Evolutionary conservation across 2,888 invertebrate genomes (phyloP), one percentile per base, ranked within the genome.

Genomic region (Dione vanillae): DNA sequence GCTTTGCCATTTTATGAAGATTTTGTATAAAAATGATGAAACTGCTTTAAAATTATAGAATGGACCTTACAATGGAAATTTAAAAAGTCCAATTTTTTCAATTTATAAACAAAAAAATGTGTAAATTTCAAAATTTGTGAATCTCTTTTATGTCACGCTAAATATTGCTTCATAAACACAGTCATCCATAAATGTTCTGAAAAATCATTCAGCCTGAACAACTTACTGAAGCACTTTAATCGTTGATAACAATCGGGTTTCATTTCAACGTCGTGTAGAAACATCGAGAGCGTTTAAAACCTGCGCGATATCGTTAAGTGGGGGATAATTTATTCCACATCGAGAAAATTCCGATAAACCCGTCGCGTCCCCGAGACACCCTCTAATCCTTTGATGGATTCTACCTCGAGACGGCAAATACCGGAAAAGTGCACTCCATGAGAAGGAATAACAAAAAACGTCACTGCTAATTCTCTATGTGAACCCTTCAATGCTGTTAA

Each of bases 301-400:
- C 81, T 80, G 81, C 78, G 81, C 80, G 80, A 80, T 82, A 79
- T 84, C 83, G 84, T 78, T 88, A 90, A 90, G 87, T 88, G 88
- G 83, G 79, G 85, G 81, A 89, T 91, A 90, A 92, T 91, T 90
- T 91, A 91, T 92, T 89, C 88, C 83, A 83, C 85, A 89, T 85
- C 86, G 84, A 79, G 85, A 80, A 86, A 88, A 88, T 87, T 85
- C 82, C 85, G 86, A 87, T 83, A 83, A 86, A 87, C 84, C 87
- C 87, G 88, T 88, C 84, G 79, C 81, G 78, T 82, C 82, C 80
- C 82, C 81, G 84, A 84, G 86, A 87, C 85, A 82, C 80, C 81
- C 83, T 87, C 85, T 91, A 91, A 93, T 92, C 92, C 90, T 90
- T 91, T 91, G 91, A 93, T 92, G 90, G 91, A 92, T 92, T 88